Base-by-base conservation (phyloP, 2,113 vertebrate genomes). In the Paramisgurnus dabryanus region DNA sequence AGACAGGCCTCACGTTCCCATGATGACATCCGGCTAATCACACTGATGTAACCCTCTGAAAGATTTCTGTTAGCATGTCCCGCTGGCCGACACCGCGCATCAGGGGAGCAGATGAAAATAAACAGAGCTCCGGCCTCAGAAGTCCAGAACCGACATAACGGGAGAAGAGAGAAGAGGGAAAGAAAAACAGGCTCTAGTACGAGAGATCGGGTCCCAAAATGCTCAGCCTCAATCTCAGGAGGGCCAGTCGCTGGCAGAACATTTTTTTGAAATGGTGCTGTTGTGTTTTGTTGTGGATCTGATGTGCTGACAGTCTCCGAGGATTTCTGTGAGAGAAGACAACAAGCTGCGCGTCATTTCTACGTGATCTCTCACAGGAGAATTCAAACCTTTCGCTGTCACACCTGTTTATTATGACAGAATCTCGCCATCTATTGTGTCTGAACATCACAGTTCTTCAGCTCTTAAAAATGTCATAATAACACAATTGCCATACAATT, bases 31-130 rank as follows among this genome's bases (percentile, higher is more conserved):
- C 71, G 81, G 82, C 76, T 87, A 83, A 88, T 88, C 83, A 63
- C 83, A 85, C 80, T 89, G 84, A 89, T 89, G 89, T 86, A 88
- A 90, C 86, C 82, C 76, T 83, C 65, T 84, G 84, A 89, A 90
- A 89, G 85, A 85, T 77, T 53, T 65, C 81, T 70, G 41, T 63
- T 86, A 84, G 69, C 68, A 60, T 80, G 45, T 76, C 66, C 68
- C 53, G 39, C 68, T 84, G 76, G 79, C 67, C 40, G 80, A 39
- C 63, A 70, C 66, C 49, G 72, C 64, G 68, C 77, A 70, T 76
- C 74, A 15, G 66, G 63, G 27, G 82, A 84, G 85, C 67, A 49
- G 71, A 82, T 76, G 50, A 75, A 88, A 84, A 85, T 85, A 89
- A 89, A 88, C 83, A 86, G 67, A 69, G 82, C 76, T 55, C 67